Percentiles rank a stretch among this genome's conserved stretches.
These are phyloP conservation scores for Lycaena phlaeas DNA, from an alignment of 2,888 invertebrate species.

Conservation along the genomic window DNA sequence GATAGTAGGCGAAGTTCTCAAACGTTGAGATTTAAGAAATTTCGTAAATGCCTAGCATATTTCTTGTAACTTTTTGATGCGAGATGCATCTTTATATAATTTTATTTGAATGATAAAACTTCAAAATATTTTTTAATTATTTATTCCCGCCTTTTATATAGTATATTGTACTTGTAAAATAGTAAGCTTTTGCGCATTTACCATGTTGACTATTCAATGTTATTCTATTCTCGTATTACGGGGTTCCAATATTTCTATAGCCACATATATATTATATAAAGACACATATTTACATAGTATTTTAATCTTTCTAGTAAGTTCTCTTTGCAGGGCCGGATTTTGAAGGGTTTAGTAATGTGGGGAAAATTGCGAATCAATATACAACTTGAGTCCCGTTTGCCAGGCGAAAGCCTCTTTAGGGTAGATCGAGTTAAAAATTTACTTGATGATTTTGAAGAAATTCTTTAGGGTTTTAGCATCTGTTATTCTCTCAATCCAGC, in stretches of 20 bases:
- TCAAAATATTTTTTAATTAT: conserved; percentile 55
- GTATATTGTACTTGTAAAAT: conserved; percentile 31
- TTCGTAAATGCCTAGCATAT: neutral
- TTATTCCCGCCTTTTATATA: conserved; percentile 56
- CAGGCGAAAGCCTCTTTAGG: too few species aligned
- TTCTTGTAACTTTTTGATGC: conserved; percentile 4
- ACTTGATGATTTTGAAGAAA: too few species aligned
- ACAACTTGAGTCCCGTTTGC: too few species aligned
- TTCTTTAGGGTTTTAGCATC: too few species aligned
- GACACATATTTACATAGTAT: conserved; percentile 6
- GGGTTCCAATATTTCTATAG: conserved; percentile 32
- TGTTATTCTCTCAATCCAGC: too few species aligned
- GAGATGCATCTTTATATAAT: neutral
- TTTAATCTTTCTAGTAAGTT: conserved; percentile 10
- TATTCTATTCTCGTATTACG: conserved; percentile 32
- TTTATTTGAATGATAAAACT: conserved; percentile 26
- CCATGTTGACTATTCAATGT: conserved; percentile 68
- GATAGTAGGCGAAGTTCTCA: conserved; percentile 27
- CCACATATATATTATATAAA: too few species aligned
- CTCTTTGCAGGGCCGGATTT: too few species aligned
- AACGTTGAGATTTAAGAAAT: neutral
- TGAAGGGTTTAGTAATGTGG: too few species aligned
- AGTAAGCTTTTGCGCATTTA: conserved; percentile 67
- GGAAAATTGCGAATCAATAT: too few species aligned
- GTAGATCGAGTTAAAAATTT: too few species aligned